These are phyloP conservation scores for Prosopocoilus inquinatus DNA, from an alignment of 2,888 invertebrate species.

Conservation along the genomic window DNA sequence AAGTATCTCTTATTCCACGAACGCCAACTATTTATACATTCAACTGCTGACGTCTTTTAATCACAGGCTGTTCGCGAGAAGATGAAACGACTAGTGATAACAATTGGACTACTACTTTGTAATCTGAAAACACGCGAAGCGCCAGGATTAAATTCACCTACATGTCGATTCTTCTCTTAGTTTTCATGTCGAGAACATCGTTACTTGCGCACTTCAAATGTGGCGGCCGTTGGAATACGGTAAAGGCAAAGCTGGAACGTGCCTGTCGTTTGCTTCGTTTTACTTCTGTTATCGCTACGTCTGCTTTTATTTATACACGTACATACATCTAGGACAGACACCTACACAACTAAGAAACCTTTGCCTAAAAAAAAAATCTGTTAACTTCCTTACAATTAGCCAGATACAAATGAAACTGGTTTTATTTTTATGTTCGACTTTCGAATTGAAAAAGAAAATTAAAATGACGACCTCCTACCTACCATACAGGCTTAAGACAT, in stretches of 20 bases:
- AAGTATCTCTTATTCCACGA: not conserved
- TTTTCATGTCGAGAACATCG: conserved; percentile 22
- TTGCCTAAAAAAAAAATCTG: too few relatives aligned
- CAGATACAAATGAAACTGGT: too few relatives aligned
- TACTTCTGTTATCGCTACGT: conserved; percentile 15
- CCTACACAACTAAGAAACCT: not conserved
- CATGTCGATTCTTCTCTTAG: conserved; percentile 35
- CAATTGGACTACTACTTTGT: conserved; percentile 16
- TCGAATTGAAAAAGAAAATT: too few relatives aligned
- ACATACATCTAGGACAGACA: conserved; percentile 11
- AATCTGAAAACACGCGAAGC: not conserved
- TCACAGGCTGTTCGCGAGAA: conserved; percentile 9
- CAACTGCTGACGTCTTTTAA: conserved; percentile 17
- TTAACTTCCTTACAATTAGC: too few relatives aligned
- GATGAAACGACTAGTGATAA: conserved; percentile 18
- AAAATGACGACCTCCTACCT: too few relatives aligned
- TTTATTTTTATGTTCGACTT: too few relatives aligned
- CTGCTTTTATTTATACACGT: conserved; percentile 15
- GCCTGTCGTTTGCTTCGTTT: conserved; percentile 11
- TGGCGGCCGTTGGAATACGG: not conserved
- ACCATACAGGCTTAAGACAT: too few relatives aligned
- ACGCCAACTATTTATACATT: conserved; percentile 12
- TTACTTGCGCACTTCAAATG: conserved; percentile 3
- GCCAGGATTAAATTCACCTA: conserved; percentile 37
- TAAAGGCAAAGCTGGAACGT: conserved; percentile 1